Evolutionary conservation across 2,797 vertebrate genomes (phyloP), one percentile per base, ranked within the genome.

Genomic region (Lerista edwardsae): DNA sequence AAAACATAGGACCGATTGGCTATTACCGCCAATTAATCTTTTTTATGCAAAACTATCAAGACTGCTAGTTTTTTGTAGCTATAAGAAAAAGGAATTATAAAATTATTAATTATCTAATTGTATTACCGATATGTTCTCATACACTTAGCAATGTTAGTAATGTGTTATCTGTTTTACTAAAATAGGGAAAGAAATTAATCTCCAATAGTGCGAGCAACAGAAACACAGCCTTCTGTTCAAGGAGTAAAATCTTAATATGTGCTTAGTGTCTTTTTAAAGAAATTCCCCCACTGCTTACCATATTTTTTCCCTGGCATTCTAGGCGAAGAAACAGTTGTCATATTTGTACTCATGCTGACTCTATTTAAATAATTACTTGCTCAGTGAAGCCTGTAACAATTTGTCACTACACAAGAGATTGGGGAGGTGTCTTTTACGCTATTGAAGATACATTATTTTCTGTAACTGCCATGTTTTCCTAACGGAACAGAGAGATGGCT

Each of bases 1-100:
- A 86, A 79, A 79, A 72, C 10, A 14, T 44, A 65, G 71, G 29
- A 19, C 6, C 59, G 79, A 74, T 57, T 19, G 64, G 29, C 36
- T 57, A 44, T 34, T 80, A 75, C 69, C 71, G 11, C 47, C 84
- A 82, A 89, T 90, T 88, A 47, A 91, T 79, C 71, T 72, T 79
- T 68, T 73, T 72, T 93, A 80, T 83, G 23, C 1, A 25, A 68
- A 81, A 77, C n/a, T 47, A 65, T 25, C 51, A 79, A 31, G 83
- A 84, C 79, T 57, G 21, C 83, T 31, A 51, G 71, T 17, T 25
- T 86, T 29, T 74, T 25, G 31, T 51, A 57, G 17, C 61, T 88
- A 77, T 65, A 84, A 83, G 72, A 72, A 89, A 31, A 75, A 65
- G 36, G 78, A 82, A 62, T 31, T 85, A 82, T 86, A 91, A 57